Percentiles rank a stretch among this genome's conserved stretches.
Evolutionary conservation across 2,797 vertebrate species (phyloP).

Genomic region (Monodelphis domestica): DNA sequence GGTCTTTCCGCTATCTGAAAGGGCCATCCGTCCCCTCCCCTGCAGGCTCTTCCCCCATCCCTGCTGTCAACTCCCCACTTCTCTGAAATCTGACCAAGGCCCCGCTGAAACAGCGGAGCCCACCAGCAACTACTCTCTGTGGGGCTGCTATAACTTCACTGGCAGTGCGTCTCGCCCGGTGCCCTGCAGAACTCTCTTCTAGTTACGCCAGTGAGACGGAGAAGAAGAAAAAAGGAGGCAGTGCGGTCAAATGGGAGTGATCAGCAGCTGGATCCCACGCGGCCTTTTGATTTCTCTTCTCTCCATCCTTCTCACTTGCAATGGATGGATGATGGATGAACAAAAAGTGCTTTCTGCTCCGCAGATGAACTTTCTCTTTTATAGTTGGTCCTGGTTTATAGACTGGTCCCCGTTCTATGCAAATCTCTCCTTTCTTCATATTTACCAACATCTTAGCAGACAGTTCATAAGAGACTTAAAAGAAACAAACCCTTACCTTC

Average conservation of each 20-base stretch:
- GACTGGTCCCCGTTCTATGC: conserved; percentile 35
- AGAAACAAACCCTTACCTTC: not conserved
- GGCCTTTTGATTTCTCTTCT: conserved; percentile 23
- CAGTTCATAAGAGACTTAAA: conserved; percentile 37
- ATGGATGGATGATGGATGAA: not conserved
- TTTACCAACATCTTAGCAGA: conserved; percentile 42
- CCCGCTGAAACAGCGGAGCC: conserved; percentile 33
- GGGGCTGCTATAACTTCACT: conserved; percentile 1
- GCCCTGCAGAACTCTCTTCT: not conserved
- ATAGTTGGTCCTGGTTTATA: conserved; percentile 36
- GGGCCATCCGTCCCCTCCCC: conserved; percentile 24
- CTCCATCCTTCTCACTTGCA: not conserved
- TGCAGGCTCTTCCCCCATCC: not conserved
- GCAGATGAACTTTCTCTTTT: conserved; percentile 4
- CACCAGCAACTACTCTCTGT: no score
- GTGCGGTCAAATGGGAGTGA: not conserved
- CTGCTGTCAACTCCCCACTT: not conserved
- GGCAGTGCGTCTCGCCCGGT: not conserved
- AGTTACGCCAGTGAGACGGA: not conserved
- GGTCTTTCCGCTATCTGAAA: conserved; percentile 52
- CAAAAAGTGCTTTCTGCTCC: not conserved
- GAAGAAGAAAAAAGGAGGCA: not conserved
- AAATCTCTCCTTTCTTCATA: conserved; percentile 15
- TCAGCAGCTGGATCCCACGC: not conserved
- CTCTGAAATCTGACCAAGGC: conserved; percentile 41